Conservation (phyloP, 2,113 vertebrate species). For the Ochotona curzoniae region DNA sequence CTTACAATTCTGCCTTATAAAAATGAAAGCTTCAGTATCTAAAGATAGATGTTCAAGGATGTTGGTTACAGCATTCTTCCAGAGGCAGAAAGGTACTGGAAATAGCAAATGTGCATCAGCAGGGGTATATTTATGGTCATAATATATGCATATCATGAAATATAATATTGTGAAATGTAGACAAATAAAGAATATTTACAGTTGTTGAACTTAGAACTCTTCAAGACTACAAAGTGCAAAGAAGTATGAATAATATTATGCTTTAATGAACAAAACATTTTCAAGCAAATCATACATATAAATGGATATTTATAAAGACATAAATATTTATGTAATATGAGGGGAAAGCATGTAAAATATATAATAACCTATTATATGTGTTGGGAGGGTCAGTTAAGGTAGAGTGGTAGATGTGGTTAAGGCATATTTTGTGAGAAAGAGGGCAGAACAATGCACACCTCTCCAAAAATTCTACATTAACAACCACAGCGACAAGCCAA, state of each 20-base stretch:
- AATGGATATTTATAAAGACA: not conserved
- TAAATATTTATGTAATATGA: not conserved
- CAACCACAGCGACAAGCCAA: not conserved
- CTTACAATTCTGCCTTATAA: constrained; percentile 4
- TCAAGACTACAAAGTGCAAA: not conserved
- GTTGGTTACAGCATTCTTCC: constrained; percentile 44
- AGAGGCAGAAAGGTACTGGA: constrained; percentile 14
- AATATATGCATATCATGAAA: not conserved
- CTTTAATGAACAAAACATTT: constrained; percentile 49
- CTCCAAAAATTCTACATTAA: not conserved
- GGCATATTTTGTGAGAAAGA: not conserved
- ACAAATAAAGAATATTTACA: constrained; percentile 34
- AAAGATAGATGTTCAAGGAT: constrained; percentile 46
- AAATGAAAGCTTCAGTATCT: constrained; percentile 41
- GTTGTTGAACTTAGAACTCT: not conserved
- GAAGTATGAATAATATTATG: not conserved
- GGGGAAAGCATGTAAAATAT: not conserved
- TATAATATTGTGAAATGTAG: not conserved
- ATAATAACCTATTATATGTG: not conserved
- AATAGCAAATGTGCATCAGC: not conserved
- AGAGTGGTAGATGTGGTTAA: not conserved
- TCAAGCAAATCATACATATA: not conserved
- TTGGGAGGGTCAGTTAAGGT: not conserved
- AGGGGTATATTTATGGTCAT: constrained; percentile 27
- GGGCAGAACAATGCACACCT: not conserved